phyloP scores from a whole-genome alignment of 1,140 invertebrate species.

The Arion vulgaris region DNA sequence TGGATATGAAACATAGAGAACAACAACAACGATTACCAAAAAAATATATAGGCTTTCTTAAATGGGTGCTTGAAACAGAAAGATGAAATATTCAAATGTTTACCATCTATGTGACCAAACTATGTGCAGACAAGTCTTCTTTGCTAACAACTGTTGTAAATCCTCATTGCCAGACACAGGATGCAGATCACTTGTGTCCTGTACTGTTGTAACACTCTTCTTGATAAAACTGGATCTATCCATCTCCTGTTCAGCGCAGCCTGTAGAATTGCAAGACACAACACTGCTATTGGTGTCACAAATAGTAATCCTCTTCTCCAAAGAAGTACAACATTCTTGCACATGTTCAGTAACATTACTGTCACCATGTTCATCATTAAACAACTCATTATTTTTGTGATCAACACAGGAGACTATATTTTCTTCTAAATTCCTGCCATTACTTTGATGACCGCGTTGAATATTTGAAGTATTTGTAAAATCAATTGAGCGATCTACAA shows the following conservation, averaged over 20 bases:
- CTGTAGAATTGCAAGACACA: neutral
- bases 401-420: neutral
- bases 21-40: too few relatives aligned
- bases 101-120: conserved; percentile 85
- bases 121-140: conserved; percentile 75
- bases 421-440: neutral
- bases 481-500: neutral
- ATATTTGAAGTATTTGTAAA: neutral
- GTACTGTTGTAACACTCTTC: neutral
- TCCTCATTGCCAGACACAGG: neutral
- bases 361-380: neutral
- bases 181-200: neutral
- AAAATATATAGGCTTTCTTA: too few relatives aligned
- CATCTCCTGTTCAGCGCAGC: neutral
- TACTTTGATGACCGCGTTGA: neutral
- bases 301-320: neutral
- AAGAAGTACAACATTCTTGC: too few relatives aligned
- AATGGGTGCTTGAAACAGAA: too few relatives aligned
- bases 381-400: too few relatives aligned
- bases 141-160: neutral
- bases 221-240: neutral
- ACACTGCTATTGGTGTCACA: neutral
- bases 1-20: too few relatives aligned
- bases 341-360: neutral
- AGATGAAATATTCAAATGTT: conserved; percentile 41